Percentiles rank a stretch among this genome's conserved stretches.
Conservation (phyloP, 2,797 vertebrate genomes). For the Adelosebastes latens region DNA sequence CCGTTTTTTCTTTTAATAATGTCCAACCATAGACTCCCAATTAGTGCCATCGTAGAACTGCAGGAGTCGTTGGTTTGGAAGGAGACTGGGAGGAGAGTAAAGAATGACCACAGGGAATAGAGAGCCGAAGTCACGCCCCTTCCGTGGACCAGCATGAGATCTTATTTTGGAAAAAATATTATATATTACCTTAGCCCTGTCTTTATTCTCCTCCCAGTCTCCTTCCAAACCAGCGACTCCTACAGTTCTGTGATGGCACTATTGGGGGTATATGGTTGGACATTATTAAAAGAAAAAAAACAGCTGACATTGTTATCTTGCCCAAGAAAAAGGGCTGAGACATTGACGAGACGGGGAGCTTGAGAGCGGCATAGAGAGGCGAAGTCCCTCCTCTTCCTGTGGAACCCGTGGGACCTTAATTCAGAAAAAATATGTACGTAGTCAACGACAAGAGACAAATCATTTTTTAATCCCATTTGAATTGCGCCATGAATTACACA, state of each 20-base stretch:
- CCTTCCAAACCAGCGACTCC: conserved; percentile 6
- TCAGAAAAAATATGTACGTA: too few relatives aligned
- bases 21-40: conserved; percentile 58
- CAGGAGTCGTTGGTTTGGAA: conserved; percentile 22
- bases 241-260: conserved; percentile 43
- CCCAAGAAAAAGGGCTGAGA: conserved; percentile 16
- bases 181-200: neutral
- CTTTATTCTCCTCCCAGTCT: neutral
- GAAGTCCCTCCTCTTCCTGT: too few relatives aligned
- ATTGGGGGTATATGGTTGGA: conserved; percentile 62
- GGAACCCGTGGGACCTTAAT: too few relatives aligned
- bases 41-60: conserved; percentile 58
- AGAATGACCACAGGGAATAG: conserved; percentile 5
- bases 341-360: conserved; percentile 40
- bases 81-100: conserved; percentile 2
- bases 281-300: conserved; percentile 21
- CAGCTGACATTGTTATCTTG: conserved; percentile 36
- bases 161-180: too few relatives aligned
- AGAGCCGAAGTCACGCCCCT: too few relatives aligned
- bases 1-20: conserved; percentile 18
- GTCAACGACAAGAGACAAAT: too few relatives aligned
- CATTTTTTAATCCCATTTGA: too few relatives aligned
- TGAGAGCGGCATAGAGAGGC: neutral
- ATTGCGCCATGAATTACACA: too few relatives aligned
- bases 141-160: too few relatives aligned